Evolutionary conservation across 2,888 invertebrate genomes (phyloP), one percentile per base, ranked within the genome.

Genomic region (Cheilosia grossa): DNA sequence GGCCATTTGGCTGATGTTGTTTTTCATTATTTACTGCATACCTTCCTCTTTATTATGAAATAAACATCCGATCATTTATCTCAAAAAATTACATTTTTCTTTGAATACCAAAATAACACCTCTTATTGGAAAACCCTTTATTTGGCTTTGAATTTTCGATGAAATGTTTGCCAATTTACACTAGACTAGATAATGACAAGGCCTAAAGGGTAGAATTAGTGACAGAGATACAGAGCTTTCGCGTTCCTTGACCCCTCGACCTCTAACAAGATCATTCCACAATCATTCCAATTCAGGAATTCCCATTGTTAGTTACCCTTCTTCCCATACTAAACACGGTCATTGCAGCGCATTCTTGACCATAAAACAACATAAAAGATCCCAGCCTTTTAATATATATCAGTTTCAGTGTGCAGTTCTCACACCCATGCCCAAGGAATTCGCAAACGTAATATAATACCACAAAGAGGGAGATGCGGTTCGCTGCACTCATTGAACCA

Each of bases 381-480:
- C 9, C 17, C 17, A 9, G 19, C 47, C 6, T 17, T 19, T 19
- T 19, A 9, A 47, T 47, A 1, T 10, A 17, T 44, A 27, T 70
- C 21, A 19, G 30, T 17, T 54, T 27, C 61, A 61, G 44, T 44
- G 19, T 19, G 19, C 47, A 17, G 17, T 69, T 69, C 69, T 40
- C 70, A 72, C 51, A 40, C 49, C 37, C 51, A 72, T 51, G 58
- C 37, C 42, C 15, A 44, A n/a, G 40, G 40, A 40, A 58, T 67
- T 67, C 30, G 67, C 40, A 78, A 53, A 53, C 10, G 7, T 17
- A 15, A 30, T 24, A 10, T 33, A 7, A 30, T 58, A 61, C 47
- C 47, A 74, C 44, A 37, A 53, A 42, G 9, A 19, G 78, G 82
- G 78, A 78, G 82, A 82, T 82, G 66, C 67, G 82, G 78, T 82